Conservation (phyloP, 1,140 invertebrate species). For the Varroa destructor region DNA sequence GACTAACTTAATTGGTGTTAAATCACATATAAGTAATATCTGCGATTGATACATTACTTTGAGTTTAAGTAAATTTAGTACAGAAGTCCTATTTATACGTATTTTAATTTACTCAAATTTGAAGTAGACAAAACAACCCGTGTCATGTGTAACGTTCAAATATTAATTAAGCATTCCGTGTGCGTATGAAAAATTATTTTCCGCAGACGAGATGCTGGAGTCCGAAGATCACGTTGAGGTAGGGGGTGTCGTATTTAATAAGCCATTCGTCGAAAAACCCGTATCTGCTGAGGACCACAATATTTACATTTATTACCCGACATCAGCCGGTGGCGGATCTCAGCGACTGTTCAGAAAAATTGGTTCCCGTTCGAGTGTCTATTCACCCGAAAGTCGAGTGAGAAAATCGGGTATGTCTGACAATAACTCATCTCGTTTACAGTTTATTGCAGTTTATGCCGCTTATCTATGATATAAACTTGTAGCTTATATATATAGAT, state of each 20-base stretch:
- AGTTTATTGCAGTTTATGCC: too few species aligned
- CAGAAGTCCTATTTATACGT: too few species aligned
- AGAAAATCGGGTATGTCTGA: constrained; percentile 53
- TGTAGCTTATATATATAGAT: too few species aligned
- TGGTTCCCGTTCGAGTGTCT: constrained; percentile 92
- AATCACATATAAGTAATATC: too few species aligned
- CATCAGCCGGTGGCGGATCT: constrained; percentile 87
- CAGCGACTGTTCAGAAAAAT: constrained; percentile 97
- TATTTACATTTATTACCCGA: constrained; percentile 99
- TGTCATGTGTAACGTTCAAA: too few species aligned
- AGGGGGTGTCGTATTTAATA: constrained; percentile 90
- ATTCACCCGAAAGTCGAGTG: constrained; percentile 87
- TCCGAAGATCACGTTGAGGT: constrained; percentile 98
- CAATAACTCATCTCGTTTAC: too few species aligned
- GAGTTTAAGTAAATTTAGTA: not conserved
- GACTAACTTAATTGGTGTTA: not conserved
- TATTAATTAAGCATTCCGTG: too few species aligned
- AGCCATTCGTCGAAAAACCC: constrained; percentile 98
- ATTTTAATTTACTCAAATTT: too few species aligned
- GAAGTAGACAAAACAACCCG: too few species aligned
- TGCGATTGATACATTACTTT: not conserved
- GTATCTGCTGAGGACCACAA: constrained; percentile 98
- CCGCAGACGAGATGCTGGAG: constrained; percentile 82
- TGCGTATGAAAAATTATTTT: not conserved
- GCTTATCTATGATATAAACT: too few species aligned